Percentiles rank a stretch among this genome's conserved stretches.
Evolutionary conservation across 2,113 vertebrate species (phyloP).

Genomic region (Ophthalmolycus amberensis): DNA sequence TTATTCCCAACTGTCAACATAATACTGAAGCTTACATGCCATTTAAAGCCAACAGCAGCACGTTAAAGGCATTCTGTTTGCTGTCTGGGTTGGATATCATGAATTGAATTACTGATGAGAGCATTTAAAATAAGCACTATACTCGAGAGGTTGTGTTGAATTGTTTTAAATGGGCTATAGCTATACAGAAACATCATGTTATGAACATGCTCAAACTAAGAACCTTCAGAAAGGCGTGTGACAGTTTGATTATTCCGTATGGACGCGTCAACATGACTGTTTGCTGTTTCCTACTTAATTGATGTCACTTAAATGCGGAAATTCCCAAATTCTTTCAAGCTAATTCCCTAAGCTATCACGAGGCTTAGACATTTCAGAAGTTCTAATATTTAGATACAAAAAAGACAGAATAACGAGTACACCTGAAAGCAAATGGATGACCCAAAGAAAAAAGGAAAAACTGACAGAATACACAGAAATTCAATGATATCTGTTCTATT

Average conservation of each 20-base stretch:
- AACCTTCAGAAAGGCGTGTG: neutral
- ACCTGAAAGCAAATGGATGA: constrained; percentile 75
- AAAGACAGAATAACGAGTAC: constrained; percentile 79
- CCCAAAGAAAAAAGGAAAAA: constrained; percentile 63
- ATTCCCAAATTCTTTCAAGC: constrained; percentile 81
- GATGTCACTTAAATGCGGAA: constrained; percentile 31
- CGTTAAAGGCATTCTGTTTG: neutral
- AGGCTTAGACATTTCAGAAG: constrained; percentile 43
- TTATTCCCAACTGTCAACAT: neutral
- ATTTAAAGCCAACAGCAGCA: neutral
- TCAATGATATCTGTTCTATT: constrained; percentile 98
- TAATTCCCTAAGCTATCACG: constrained; percentile 30
- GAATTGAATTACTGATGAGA: neutral
- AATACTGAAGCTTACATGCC: neutral
- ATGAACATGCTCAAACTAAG: constrained; percentile 7
- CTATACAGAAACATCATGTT: neutral
- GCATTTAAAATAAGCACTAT: neutral
- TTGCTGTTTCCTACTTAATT: constrained; percentile 1
- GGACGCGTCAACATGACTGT: neutral
- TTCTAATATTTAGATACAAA: constrained; percentile 73
- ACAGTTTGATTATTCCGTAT: neutral
- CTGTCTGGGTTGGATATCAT: neutral
- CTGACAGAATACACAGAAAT: constrained; percentile 93
- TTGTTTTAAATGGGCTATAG: neutral
- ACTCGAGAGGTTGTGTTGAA: neutral